Conservation (phyloP, 1,140 invertebrate genomes). For the Neotoxoptera formosana region DNA sequence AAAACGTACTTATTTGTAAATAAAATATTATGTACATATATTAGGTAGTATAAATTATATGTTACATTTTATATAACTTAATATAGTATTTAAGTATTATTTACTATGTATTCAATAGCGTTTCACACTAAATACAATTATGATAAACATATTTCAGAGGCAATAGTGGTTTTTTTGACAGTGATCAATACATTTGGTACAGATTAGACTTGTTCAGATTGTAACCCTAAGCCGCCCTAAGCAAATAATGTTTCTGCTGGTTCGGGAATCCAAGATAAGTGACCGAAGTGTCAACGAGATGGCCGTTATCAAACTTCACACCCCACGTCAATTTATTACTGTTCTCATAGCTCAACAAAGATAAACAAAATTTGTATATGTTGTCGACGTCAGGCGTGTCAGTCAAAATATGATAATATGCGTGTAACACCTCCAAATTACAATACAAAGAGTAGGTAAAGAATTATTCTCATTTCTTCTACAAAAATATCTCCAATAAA, state of each 20-base stretch:
- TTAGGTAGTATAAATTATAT: background rate
- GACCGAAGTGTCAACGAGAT: slow-evolving; percentile 52
- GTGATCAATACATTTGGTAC: background rate
- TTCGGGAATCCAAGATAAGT: slow-evolving; percentile 37
- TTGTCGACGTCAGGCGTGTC: background rate
- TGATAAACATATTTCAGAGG: background rate
- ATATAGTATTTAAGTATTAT: background rate
- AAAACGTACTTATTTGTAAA: background rate
- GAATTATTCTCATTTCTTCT: background rate
- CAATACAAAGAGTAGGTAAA: background rate
- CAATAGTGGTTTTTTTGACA: background rate
- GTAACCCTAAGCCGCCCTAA: slow-evolving; percentile 29
- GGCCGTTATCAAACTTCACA: slow-evolving; percentile 50
- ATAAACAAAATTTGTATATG: background rate
- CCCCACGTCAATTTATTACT: slow-evolving; percentile 22
- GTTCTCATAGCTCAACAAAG: slow-evolving; percentile 23
- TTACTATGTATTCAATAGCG: background rate
- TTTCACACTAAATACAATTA: background rate
- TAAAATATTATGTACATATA: background rate
- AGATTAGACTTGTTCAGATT: slow-evolving; percentile 39
- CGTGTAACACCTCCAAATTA: background rate
- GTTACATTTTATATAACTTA: background rate
- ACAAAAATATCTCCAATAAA: background rate
- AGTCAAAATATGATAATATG: background rate
- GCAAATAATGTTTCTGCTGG: slow-evolving; percentile 29